These are phyloP conservation scores for Enteromius anoplus DNA, from an alignment of 2,797 vertebrate species.

Conservation along the genomic window DNA sequence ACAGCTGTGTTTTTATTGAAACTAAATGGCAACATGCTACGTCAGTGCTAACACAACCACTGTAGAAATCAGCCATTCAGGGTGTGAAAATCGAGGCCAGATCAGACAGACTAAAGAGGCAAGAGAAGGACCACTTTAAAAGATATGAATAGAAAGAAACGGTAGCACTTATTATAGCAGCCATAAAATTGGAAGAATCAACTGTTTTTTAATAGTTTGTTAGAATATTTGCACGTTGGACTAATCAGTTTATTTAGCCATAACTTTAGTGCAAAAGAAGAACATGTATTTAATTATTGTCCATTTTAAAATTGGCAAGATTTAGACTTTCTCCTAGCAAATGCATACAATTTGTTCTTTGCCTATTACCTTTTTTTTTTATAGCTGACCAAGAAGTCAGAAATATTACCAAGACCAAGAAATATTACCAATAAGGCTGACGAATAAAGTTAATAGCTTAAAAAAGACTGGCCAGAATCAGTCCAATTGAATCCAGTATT, in stretches of 20 bases:
- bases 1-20: neutral
- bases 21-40: neutral
- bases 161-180: no score
- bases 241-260: neutral
- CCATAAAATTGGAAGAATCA: neutral
- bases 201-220: neutral
- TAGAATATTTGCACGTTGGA: neutral
- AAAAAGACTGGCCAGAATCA: neutral
- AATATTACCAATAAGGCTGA: neutral
- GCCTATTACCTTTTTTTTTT: neutral
- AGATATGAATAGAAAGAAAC: neutral
- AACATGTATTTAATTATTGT: neutral
- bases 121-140: neutral
- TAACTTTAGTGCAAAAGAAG: neutral
- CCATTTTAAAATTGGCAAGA: neutral
- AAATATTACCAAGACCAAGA: neutral
- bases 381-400: neutral
- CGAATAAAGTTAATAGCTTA: neutral
- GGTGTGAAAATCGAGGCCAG: neutral
- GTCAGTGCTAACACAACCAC: neutral
- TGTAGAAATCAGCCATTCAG: neutral
- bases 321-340: neutral
- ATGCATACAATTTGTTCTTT: neutral
- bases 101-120: neutral
- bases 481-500: conserved; percentile 28